Conservation (phyloP, 2,888 invertebrate species). For the Heliconius aoede region DNA sequence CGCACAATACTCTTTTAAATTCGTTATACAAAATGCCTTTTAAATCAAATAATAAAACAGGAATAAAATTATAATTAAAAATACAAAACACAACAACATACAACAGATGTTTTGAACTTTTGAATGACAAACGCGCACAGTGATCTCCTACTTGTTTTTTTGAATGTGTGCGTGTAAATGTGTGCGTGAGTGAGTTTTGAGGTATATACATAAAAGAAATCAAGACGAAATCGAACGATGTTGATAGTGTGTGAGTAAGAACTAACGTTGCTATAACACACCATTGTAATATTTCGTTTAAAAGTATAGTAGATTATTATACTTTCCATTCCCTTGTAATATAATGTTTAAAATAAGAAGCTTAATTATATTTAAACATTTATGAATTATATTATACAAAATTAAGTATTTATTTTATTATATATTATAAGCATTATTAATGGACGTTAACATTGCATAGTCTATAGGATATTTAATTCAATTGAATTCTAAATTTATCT, state of each 20-base stretch:
- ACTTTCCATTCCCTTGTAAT: neutral
- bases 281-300: constrained; percentile 5
- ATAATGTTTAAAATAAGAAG: neutral
- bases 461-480: neutral
- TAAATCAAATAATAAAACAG: constrained; percentile 40
- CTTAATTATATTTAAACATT: neutral
- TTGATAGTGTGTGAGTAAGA: constrained; percentile 36
- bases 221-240: constrained; percentile 36
- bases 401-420: neutral
- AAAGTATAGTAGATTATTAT: constrained; percentile 12
- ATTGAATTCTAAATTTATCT: too few species aligned
- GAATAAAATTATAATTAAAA: constrained; percentile 67
- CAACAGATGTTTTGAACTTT: constrained; percentile 78
- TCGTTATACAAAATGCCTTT: constrained; percentile 50
- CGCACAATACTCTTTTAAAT: constrained; percentile 58
- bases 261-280: constrained; percentile 27
- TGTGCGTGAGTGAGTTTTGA: too few species aligned
- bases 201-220: constrained; percentile 42
- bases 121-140: constrained; percentile 58
- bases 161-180: too few species aligned
- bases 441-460: neutral
- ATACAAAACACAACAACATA: constrained; percentile 77
- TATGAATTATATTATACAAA: neutral
- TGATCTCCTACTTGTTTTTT: constrained; percentile 48
- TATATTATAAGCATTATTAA: neutral